Evolutionary conservation across 2,888 invertebrate species (phyloP).

Genomic region (Drosophila falleni): DNA sequence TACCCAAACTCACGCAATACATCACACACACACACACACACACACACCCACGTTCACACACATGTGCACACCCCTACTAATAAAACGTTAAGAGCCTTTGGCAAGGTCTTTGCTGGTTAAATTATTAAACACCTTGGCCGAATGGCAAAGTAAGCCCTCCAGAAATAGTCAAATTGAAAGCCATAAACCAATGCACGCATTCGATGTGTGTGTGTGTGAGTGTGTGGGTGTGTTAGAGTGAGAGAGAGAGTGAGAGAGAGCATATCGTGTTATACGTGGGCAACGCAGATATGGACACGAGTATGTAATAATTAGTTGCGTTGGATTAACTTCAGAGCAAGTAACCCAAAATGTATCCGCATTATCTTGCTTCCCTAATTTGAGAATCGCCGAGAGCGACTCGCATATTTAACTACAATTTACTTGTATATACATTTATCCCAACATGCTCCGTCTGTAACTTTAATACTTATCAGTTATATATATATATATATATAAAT

Average conservation of each 20-base stretch:
- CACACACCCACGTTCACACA: slow-evolving; percentile 7
- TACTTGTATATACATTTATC: neutral
- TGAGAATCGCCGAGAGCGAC: slow-evolving; percentile 13
- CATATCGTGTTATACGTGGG: neutral
- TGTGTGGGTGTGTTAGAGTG: neutral
- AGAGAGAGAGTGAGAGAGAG: slow-evolving; percentile 2
- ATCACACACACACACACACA: slow-evolving; percentile 7
- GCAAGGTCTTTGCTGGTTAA: slow-evolving; percentile 47
- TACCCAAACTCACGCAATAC: slow-evolving; percentile 18
- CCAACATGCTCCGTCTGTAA: neutral
- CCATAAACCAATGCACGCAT: slow-evolving; percentile 27
- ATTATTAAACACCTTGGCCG: slow-evolving; percentile 64
- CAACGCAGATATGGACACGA: slow-evolving; percentile 17
- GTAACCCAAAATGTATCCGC: slow-evolving; percentile 1
- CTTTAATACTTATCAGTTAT: neutral
- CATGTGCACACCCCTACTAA: slow-evolving; percentile 11
- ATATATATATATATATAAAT: no score
- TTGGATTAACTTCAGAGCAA: slow-evolving; percentile 12
- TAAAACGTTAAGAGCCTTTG: slow-evolving; percentile 32
- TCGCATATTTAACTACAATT: neutral
- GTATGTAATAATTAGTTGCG: slow-evolving; percentile 23
- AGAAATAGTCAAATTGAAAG: slow-evolving; percentile 37
- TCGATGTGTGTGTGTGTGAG: neutral
- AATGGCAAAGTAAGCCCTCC: slow-evolving; percentile 33
- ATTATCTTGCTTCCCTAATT: neutral